These are phyloP conservation scores for Tiphia femorata DNA, from an alignment of 2,888 invertebrate species.

Conservation along the genomic window DNA sequence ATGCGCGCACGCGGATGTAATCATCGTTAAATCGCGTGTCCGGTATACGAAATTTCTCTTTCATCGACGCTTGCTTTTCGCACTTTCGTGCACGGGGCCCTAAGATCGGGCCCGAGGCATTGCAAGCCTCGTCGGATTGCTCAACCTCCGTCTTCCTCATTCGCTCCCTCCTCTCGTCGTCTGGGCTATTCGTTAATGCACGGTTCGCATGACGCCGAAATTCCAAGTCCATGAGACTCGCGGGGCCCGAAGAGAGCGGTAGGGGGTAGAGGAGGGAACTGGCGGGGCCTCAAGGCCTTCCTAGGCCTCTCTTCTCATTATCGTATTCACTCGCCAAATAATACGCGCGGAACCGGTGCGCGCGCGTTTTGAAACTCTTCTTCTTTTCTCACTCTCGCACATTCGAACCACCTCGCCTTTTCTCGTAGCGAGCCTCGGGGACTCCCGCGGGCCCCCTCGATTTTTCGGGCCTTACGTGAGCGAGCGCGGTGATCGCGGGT, in stretches of 20 bases:
- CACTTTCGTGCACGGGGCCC: slow-evolving; percentile 20
- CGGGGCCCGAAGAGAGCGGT: slow-evolving; percentile 9
- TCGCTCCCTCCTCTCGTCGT: not conserved
- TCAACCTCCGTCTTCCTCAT: not conserved
- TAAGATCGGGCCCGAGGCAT: not conserved
- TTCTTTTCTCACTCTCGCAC: too few relatives aligned
- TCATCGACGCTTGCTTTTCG: slow-evolving; percentile 20
- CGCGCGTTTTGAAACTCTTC: slow-evolving; percentile 27
- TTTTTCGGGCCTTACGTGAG: not conserved
- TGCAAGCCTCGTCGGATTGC: slow-evolving; percentile 6
- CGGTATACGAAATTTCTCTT: slow-evolving; percentile 19
- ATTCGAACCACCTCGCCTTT: too few relatives aligned
- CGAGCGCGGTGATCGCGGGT: not conserved
- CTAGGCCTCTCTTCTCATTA: slow-evolving; percentile 31
- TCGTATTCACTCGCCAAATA: slow-evolving; percentile 41
- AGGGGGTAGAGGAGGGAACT: not conserved
- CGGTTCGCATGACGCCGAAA: slow-evolving; percentile 45
- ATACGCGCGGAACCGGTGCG: slow-evolving; percentile 19
- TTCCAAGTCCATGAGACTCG: slow-evolving; percentile 21
- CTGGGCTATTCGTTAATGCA: slow-evolving; percentile 40
- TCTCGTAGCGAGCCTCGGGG: slow-evolving; percentile 13
- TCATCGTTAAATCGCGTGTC: slow-evolving; percentile 26
- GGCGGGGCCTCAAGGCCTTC: slow-evolving; percentile 24
- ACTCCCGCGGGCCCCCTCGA: slow-evolving; percentile 3
- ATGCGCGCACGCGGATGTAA: not conserved